Evolutionary conservation across 2,888 invertebrate genomes (phyloP).

Genomic region (Ichneumon xanthorius): DNA sequence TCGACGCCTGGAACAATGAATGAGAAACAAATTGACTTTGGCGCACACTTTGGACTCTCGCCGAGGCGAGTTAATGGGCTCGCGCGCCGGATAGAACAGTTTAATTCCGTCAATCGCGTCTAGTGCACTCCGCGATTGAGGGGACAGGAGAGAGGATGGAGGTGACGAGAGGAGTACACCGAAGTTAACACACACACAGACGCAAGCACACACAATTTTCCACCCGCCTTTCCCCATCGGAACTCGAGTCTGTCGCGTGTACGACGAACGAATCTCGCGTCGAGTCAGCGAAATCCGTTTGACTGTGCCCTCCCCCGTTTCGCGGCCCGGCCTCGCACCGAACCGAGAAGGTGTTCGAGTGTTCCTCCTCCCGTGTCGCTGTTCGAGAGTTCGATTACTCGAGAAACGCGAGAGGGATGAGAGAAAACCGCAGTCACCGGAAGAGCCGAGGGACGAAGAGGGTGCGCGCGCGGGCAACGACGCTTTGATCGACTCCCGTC

Average conservation of each 20-base stretch:
- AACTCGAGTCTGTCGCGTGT: constrained; percentile 20
- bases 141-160: not conserved
- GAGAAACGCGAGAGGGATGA: constrained; percentile 54
- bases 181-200: constrained; percentile 23
- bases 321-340: constrained; percentile 19
- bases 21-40: constrained; percentile 3
- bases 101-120: constrained; percentile 43
- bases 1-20: constrained; percentile 80
- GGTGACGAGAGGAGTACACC: not conserved
- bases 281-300: constrained; percentile 63
- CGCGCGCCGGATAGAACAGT: not conserved
- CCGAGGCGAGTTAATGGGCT: not conserved
- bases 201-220: constrained; percentile 15
- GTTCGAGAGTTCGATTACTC: constrained; percentile 67
- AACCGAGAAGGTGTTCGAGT: constrained; percentile 59
- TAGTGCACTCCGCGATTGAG: constrained; percentile 10
- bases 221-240: constrained; percentile 14
- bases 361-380: constrained; percentile 50
- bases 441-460: constrained; percentile 4
- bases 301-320: constrained; percentile 49
- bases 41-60: not conserved
- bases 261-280: constrained; percentile 30
- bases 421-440: constrained; percentile 57
- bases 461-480: constrained; percentile 68
- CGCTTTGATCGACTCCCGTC: constrained; percentile 72